Evolutionary conservation across 2,113 vertebrate species (phyloP).

Genomic region (Nymphicus hollandicus): DNA sequence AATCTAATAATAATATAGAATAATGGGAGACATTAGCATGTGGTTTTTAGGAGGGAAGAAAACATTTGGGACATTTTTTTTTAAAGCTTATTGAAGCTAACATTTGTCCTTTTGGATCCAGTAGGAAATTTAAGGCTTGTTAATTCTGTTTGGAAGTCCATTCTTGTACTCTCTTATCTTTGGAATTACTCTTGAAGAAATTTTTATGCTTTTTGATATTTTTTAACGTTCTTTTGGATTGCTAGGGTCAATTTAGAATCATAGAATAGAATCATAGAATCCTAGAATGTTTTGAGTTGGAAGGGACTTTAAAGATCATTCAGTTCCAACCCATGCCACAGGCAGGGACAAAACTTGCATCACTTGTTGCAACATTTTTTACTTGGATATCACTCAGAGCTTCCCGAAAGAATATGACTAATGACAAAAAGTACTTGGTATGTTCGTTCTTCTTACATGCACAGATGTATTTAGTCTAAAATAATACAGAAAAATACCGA

Average conservation of each 20-base stretch:
- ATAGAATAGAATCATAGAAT: neutral
- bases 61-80: neutral
- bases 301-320: neutral
- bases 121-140: neutral
- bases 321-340: neutral
- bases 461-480: neutral
- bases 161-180: neutral
- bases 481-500: neutral
- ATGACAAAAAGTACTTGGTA: neutral
- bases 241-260: neutral
- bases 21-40: neutral
- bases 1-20: neutral
- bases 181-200: neutral
- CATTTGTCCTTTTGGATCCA: fast-evolving
- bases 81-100: neutral
- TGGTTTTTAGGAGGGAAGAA: neutral
- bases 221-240: neutral
- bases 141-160: neutral
- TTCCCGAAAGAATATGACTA: neutral
- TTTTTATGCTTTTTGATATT: neutral
- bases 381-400: neutral
- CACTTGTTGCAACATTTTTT: neutral
- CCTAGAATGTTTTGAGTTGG: neutral
- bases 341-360: neutral
- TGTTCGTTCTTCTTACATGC: neutral